phyloP scores from a whole-genome alignment of 2,888 invertebrate species.

The Myopa testacea region DNA sequence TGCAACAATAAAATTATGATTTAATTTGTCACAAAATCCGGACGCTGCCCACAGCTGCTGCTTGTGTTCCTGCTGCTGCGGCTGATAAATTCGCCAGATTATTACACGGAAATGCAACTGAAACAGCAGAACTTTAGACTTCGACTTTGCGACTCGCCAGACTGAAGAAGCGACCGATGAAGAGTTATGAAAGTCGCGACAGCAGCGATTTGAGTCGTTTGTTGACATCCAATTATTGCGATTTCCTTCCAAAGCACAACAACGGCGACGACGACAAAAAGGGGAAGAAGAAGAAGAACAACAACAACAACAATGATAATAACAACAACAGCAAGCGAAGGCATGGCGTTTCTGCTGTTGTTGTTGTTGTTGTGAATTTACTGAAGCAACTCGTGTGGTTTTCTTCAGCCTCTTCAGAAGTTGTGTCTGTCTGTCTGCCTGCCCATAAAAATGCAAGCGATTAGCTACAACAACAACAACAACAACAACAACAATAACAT shows the following conservation, averaged over 20 bases:
- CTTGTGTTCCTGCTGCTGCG: neutral
- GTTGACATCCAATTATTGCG: slow-evolving; percentile 39
- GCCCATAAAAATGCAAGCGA: slow-evolving; percentile 6
- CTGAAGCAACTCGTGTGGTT: slow-evolving; percentile 7
- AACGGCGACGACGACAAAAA: slow-evolving; percentile 26
- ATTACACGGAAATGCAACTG: neutral
- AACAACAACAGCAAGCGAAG: neutral
- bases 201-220: slow-evolving; percentile 31
- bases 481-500: neutral
- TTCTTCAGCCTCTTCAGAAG: slow-evolving; percentile 4
- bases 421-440: neutral
- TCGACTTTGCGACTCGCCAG: neutral
- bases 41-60: slow-evolving; percentile 55
- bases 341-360: neutral
- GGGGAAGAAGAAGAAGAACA: neutral
- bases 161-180: neutral
- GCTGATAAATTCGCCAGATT: slow-evolving; percentile 29
- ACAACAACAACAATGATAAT: neutral
- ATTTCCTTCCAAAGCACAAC: slow-evolving; percentile 36
- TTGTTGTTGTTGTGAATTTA: slow-evolving; percentile 24
- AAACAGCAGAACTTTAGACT: neutral
- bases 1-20: slow-evolving; percentile 16
- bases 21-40: slow-evolving; percentile 60
- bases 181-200: neutral
- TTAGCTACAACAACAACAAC: slow-evolving; percentile 8